phyloP scores from a whole-genome alignment of 2,113 vertebrate species.

The Crotalus tigris region DNA sequence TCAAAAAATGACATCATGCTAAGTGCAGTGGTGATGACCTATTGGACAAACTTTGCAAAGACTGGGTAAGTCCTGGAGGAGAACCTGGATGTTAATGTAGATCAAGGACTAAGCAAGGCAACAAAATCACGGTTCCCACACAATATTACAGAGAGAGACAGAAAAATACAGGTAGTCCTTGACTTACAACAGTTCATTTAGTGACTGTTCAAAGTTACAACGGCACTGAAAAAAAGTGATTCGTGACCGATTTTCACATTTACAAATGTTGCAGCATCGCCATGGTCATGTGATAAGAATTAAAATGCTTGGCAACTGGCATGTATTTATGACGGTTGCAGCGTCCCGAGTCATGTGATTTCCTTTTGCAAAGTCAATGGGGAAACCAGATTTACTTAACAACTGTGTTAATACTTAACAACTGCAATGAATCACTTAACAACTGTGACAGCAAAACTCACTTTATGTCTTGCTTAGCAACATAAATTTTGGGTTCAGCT shows the following conservation, averaged over 20 bases:
- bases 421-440: not conserved
- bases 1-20: conserved; percentile 99
- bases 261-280: not conserved
- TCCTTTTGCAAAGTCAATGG: not conserved
- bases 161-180: not conserved
- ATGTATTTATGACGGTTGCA: not conserved
- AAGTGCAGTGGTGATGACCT: conserved; percentile 98
- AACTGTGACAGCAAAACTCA: not conserved
- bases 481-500: not conserved
- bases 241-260: not conserved
- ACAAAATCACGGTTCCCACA: not conserved
- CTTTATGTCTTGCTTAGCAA: not conserved
- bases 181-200: not conserved
- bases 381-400: not conserved
- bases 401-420: not conserved
- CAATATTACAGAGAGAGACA: not conserved
- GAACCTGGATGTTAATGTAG: not conserved
- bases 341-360: too few relatives aligned
- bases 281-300: not conserved
- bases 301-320: not conserved
- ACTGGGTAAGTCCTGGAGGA: conserved; percentile 82
- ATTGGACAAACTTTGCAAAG: conserved; percentile 99
- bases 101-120: not conserved
- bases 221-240: not conserved
- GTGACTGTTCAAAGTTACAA: not conserved